Evolutionary conservation across 2,113 vertebrate genomes (phyloP).

Genomic region (Conger conger): DNA sequence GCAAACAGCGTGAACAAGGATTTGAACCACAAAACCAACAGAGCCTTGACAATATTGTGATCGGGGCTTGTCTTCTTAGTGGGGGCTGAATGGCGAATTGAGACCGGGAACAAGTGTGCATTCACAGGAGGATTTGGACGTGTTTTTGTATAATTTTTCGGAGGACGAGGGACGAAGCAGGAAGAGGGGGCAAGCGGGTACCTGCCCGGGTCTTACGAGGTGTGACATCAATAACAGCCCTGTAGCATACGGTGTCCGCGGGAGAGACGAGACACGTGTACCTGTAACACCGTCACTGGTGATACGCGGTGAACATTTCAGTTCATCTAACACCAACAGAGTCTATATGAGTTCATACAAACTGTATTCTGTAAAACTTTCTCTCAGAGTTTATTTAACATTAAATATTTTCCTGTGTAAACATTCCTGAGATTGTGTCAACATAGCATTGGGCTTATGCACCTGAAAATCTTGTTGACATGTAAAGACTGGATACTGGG

Average conservation of each 20-base stretch:
- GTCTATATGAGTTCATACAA: too few relatives aligned
- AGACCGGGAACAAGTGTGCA: slow-evolving; percentile 78
- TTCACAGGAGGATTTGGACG: slow-evolving; percentile 66
- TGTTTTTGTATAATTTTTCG: slow-evolving; percentile 66
- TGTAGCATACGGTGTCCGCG: neutral
- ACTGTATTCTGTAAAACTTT: too few relatives aligned
- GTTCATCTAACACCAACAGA: too few relatives aligned
- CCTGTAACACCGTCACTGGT: neutral
- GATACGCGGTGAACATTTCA: neutral
- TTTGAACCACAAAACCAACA: slow-evolving; percentile 97
- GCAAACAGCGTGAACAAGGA: slow-evolving; percentile 98
- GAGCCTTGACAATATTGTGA: slow-evolving; percentile 88
- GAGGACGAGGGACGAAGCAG: neutral
- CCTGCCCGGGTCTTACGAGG: neutral
- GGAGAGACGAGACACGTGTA: too few relatives aligned
- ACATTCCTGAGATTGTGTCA: too few relatives aligned
- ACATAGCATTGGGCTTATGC: too few relatives aligned
- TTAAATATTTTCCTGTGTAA: too few relatives aligned
- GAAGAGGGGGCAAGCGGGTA: neutral
- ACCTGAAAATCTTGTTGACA: neutral
- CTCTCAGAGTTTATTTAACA: too few relatives aligned
- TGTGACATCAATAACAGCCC: neutral
- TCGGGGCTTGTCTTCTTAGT: slow-evolving; percentile 80
- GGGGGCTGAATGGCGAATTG: slow-evolving; percentile 77
- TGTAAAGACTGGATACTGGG: too few relatives aligned